Conservation (phyloP, 2,797 vertebrate species). For the Hylomyscus alleni region DNA sequence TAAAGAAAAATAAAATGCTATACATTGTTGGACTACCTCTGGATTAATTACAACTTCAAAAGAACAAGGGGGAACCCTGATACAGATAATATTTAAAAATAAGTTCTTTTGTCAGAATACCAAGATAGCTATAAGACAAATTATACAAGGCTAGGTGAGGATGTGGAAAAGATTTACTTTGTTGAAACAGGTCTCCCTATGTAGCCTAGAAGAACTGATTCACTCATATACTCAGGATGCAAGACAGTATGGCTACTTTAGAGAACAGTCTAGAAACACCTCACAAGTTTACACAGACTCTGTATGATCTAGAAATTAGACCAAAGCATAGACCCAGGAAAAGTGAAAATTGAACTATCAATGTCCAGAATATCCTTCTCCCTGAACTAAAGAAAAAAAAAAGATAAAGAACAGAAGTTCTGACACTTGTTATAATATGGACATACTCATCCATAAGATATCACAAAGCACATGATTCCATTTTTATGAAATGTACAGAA, state of each 20-base stretch:
- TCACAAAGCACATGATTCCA: background rate
- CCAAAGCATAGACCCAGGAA: background rate
- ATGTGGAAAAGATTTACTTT: background rate
- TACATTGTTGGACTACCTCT: slow-evolving; percentile 77
- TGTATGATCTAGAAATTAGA: background rate
- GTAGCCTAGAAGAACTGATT: background rate
- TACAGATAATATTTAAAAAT: slow-evolving; percentile 72
- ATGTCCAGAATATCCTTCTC: background rate
- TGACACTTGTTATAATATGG: background rate
- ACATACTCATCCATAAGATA: background rate
- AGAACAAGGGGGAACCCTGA: slow-evolving; percentile 63
- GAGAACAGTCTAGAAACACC: background rate
- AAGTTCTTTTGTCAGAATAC: background rate
- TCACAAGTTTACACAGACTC: background rate
- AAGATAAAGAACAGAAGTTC: background rate
- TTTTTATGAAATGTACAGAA: background rate
- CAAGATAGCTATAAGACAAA: background rate
- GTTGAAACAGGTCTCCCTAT: background rate
- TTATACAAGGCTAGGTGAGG: background rate
- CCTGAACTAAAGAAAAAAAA: background rate
- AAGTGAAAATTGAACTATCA: slow-evolving; percentile 17
- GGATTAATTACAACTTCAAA: slow-evolving; percentile 68
- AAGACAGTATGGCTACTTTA: background rate
- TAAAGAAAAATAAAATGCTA: background rate
- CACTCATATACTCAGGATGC: background rate